Base-by-base conservation (phyloP, 2,888 invertebrate species). In the Hyposoter didymator region DNA sequence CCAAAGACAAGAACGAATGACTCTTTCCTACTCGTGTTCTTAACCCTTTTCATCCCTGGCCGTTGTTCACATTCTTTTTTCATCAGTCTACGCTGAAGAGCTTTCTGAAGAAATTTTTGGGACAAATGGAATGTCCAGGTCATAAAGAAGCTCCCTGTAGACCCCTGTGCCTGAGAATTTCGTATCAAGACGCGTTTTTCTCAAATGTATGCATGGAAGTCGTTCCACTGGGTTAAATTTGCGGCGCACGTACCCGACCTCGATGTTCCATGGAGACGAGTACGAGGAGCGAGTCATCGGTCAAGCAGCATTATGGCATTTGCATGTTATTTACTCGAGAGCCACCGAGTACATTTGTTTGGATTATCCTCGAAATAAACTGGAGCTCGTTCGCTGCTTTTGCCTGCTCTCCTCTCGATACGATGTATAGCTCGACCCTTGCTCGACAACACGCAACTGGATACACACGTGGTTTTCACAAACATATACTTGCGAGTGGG, bases 281-380 rank as follows among this genome's bases (percentile, higher is more conserved):
- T 75, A 84, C 84, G 81, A 85, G 67, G 78, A 75, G 76, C 49
- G 90, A 93, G 92, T 92, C 93, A 94, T 94, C 93, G 93, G 93
- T 94, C 94, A 94, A 93, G 92, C 91, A 93, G 94, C 93, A 94
- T 94, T 94, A 94, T 93, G 92, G 93, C 90, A 94, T 94, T 94
- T 94, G 93, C 94, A 94, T 94, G 93, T 94, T 94, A 94, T 94
- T 94, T 94, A 94, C 93, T 92, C 92, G 91, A 91, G 91, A 91
- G 91, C 92, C 91, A 91, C 93, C 91, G 92, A 94, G 94, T 94
- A 93, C 93, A 94, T 94, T 94, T 93, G 93, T 94, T 94, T 93
- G 94, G 94, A 94, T 94, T 94, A 94, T 94, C 94, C 92, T 92
- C 92, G 87, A 93, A 93, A 93, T 93, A 93, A 94, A 93, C 91